Base-by-base conservation (phyloP, 2,113 vertebrate genomes). In the Coptodon bakossiorum region DNA sequence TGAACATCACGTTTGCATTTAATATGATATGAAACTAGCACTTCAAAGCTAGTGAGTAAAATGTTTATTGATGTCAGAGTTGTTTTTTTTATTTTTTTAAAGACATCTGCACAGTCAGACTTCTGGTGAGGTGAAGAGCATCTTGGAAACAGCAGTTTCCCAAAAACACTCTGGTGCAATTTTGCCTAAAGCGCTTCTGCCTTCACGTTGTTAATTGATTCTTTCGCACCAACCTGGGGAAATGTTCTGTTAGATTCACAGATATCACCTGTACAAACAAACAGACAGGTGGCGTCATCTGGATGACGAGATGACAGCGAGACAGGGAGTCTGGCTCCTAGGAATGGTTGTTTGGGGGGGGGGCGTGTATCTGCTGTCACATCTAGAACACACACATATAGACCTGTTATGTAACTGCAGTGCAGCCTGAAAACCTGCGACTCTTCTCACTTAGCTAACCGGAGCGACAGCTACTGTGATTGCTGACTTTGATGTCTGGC, bases 241-340 rank as follows among this genome's bases (percentile, higher is more conserved):
- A 79, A 59, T 16, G 53, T 19, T 73, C 31, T 79, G 81, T 85
- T 82, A 22, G 24, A 78, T 59, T 40, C 84, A 56, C 61, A 85
- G 27, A 61, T 90, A 79, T 90, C 89, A 91, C 86, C 92, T 92
- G 92, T 57, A 36, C 88, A 84, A 89, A 90, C 84, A 89, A 53
- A 56, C 86, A 91, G 83, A 90, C 90, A 90, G 87, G 90, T 89
- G 91, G 82, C 14, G 13, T 92, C 92, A 73, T 88, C 54, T 73
- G 79, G 85, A 84, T 90, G 89, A 92, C 66, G 71, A 10, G 79
- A n/a, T 90, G 87, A 91, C 76, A 83, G 83, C 53, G 78, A 92
- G 89, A 87, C 90, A 45, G 34, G 80, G 83, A 82, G 91, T 95
- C 90, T 94, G 91, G 79, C 71, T 94, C 85, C n/a, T 27, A 52